Conservation (phyloP, 2,113 vertebrate genomes). For the Tyrannus savana region DNA sequence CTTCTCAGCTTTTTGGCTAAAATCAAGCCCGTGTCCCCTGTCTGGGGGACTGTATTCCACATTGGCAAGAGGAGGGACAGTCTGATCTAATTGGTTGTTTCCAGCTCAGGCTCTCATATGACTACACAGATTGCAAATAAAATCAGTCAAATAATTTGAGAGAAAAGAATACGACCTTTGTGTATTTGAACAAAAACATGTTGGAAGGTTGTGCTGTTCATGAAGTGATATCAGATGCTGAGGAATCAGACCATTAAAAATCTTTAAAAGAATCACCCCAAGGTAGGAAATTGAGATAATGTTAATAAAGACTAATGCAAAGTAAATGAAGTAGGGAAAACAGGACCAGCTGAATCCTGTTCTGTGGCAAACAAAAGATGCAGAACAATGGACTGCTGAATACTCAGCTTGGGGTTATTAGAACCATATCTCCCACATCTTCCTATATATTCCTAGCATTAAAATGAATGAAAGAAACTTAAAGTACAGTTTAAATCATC, state of each 20-base stretch:
- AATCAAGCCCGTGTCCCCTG: background rate
- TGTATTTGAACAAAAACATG: background rate
- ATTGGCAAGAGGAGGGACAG: background rate
- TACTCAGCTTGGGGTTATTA: background rate
- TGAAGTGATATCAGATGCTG: constrained; percentile 11
- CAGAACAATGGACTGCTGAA: background rate
- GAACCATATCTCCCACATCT: background rate
- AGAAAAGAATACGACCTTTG: background rate
- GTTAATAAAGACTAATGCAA: background rate
- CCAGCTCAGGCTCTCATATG: background rate
- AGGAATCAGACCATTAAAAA: background rate
- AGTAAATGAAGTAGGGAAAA: background rate
- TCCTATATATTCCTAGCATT: background rate
- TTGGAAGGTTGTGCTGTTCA: background rate
- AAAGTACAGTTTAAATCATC: background rate
- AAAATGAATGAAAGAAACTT: background rate
- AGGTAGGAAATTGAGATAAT: background rate
- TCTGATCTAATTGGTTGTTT: constrained; percentile 28
- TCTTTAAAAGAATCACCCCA: background rate
- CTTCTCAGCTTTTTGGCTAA: constrained; percentile 32
- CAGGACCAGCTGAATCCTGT: background rate
- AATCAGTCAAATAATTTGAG: background rate
- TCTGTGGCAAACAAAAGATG: background rate
- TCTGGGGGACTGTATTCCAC: background rate
- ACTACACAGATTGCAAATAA: constrained; percentile 21